phyloP scores from a whole-genome alignment of 2,113 vertebrate genomes.

The Odontophorus gujanensis region DNA sequence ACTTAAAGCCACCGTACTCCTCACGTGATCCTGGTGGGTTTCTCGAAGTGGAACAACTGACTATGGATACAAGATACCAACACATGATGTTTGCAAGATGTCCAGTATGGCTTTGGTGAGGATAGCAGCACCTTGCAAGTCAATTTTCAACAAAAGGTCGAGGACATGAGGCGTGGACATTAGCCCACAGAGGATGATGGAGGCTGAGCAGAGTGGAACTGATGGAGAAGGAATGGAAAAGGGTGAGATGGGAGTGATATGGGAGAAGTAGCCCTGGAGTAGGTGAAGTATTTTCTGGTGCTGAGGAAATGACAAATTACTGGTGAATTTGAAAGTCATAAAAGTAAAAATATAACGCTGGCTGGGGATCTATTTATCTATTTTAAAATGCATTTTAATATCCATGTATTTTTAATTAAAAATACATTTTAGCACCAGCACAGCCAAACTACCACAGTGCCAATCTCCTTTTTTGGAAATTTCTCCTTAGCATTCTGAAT shows the following conservation, averaged over 20 bases:
- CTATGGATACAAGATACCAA: neutral
- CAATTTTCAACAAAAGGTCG: neutral
- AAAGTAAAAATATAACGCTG: neutral
- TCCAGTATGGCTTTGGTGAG: neutral
- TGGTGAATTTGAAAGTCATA: neutral
- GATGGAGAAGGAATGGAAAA: neutral
- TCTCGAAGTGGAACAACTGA: neutral
- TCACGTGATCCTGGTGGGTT: neutral
- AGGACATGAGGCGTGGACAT: no score
- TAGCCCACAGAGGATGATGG: neutral
- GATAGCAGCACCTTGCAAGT: neutral
- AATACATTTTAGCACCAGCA: constrained; percentile 52
- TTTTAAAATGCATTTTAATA: neutral
- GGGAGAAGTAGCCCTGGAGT: neutral
- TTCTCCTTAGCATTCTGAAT: constrained; percentile 1
- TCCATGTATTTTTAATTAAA: constrained; percentile 59
- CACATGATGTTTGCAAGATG: neutral
- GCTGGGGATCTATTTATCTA: constrained; percentile 4
- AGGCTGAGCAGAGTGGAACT: neutral
- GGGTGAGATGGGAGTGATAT: neutral
- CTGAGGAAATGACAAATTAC: neutral
- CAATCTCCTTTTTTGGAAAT: constrained; percentile 24
- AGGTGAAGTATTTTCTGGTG: neutral
- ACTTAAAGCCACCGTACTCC: neutral
- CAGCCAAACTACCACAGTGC: constrained; percentile 32